Conservation (phyloP, 2,797 vertebrate species). For the Macropus fuliginosus region DNA sequence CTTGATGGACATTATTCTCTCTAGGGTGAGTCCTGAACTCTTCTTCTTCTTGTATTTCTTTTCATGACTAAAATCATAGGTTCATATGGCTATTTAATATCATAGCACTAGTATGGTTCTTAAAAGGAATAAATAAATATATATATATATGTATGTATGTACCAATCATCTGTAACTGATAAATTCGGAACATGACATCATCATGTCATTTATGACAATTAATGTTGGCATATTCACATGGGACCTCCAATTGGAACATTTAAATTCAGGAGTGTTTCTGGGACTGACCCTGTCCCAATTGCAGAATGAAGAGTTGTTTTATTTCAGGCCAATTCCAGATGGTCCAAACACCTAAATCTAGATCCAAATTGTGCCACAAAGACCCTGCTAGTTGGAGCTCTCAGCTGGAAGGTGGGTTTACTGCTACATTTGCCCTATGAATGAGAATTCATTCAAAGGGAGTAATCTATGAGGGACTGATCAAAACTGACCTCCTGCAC, state of each 20-base stretch:
- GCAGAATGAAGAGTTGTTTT: not conserved
- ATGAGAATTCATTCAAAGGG: not conserved
- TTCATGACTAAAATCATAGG: not conserved
- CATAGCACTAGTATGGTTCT: not conserved
- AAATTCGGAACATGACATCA: not conserved
- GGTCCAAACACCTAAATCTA: not conserved
- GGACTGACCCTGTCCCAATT: not conserved
- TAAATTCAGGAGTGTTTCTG: not conserved
- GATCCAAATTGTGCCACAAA: not conserved
- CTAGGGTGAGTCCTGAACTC: not conserved
- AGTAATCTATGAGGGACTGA: not conserved
- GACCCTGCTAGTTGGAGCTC: not conserved
- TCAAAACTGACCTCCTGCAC: not conserved
- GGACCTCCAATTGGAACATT: not conserved
- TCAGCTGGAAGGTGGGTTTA: not conserved
- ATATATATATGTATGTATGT: not conserved
- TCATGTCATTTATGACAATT: not conserved
- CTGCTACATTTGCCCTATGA: not conserved
- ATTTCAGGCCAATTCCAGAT: not conserved
- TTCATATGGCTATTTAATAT: not conserved
- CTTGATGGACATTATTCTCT: not conserved
- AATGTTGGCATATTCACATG: not conserved
- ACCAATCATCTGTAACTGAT: not conserved
- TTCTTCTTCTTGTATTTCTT: not conserved
- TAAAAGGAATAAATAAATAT: not conserved